Conservation (phyloP, 92 coral and sea anemone genomes). For the Zoanthus solanderi region DNA sequence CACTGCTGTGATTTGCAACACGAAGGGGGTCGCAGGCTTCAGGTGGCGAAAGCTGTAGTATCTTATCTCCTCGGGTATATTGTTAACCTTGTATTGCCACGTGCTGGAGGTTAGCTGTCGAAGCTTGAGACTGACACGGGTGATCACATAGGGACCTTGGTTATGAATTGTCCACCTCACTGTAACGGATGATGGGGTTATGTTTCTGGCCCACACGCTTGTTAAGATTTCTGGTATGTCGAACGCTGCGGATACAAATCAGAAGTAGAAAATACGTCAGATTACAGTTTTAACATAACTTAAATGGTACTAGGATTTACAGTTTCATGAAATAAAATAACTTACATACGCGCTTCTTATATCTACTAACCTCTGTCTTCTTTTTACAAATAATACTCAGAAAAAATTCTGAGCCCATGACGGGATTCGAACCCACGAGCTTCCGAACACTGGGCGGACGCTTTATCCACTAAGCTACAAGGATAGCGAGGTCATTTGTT, state of each 20-base stretch:
- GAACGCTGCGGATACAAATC: not conserved
- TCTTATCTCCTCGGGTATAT: constrained; percentile 30
- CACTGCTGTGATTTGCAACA: constrained; percentile 64
- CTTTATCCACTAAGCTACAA: too few relatives aligned
- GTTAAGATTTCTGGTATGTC: constrained; percentile 55
- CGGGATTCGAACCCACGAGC: too few relatives aligned
- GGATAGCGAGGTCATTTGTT: too few relatives aligned
- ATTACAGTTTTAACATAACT: too few relatives aligned
- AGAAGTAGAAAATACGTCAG: too few relatives aligned
- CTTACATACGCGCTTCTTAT: too few relatives aligned
- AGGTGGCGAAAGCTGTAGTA: constrained; percentile 57
- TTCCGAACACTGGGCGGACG: too few relatives aligned
- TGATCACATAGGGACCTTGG: constrained; percentile 59
- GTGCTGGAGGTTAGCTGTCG: constrained; percentile 58
- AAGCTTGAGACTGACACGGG: constrained; percentile 56
- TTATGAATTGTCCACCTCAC: constrained; percentile 71
- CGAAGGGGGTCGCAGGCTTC: constrained; percentile 63
- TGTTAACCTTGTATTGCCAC: constrained; percentile 61
- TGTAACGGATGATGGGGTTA: constrained; percentile 59
- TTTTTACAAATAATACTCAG: too few relatives aligned
- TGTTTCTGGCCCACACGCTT: constrained; percentile 69
- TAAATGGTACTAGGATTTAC: too few relatives aligned
- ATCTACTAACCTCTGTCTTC: too few relatives aligned
- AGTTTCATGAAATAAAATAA: too few relatives aligned
- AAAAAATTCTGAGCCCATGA: too few relatives aligned